Evolutionary conservation across 2,797 vertebrate genomes (phyloP), one percentile per base, ranked within the genome.

Genomic region (Tapera naevia): DNA sequence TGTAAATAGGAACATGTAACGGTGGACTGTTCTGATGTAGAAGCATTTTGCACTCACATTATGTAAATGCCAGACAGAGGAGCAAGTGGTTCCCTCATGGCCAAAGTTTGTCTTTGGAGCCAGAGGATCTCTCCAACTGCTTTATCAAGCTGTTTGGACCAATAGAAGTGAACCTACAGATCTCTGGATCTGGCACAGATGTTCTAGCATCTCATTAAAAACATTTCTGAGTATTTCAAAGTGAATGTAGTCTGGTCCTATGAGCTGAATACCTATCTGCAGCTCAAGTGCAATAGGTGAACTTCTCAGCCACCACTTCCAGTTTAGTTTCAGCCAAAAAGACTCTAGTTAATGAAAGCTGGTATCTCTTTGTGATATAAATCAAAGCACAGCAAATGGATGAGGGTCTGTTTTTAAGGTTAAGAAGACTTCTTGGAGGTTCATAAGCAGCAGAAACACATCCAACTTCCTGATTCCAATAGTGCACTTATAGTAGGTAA

Each of bases 21-120:
- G 80, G 53, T 62, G 35, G 25, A 86, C 46, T 60, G 22, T 56
- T 71, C 58, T 51, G 24, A 75, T 56, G 27, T 32, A 28, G 51
- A 88, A 79, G 72, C 5, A 3, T 61, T 90, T 86, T 66, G 5
- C 32, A 48, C 24, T 9, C 11, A 14, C 4, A 6, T 56, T 60
- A 17, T 24, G 7, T 35, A 79, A 86, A 48, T 17, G 11, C 8
- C 56, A 86, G 17, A 48, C 27, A 62, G 39, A 73, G 28, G 23
- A 65, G 10, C 48, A 17, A 0, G 0, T 28, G 10, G 13, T 9
- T 67, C 18, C n/a, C 13, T 33, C 30, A 13, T 9, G 22, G 41
- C 5, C 8, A 30, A 21, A 73, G 2, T 51, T 66, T 30, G 37
- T 75, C 23, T 69, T 28, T 46, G 30, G 13, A 15, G 43, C 2